A percentile compares a stretch with the other conserved stretches of the same genome.
Conservation (phyloP, 2,888 invertebrate genomes). For the Anorthoa munda region DNA sequence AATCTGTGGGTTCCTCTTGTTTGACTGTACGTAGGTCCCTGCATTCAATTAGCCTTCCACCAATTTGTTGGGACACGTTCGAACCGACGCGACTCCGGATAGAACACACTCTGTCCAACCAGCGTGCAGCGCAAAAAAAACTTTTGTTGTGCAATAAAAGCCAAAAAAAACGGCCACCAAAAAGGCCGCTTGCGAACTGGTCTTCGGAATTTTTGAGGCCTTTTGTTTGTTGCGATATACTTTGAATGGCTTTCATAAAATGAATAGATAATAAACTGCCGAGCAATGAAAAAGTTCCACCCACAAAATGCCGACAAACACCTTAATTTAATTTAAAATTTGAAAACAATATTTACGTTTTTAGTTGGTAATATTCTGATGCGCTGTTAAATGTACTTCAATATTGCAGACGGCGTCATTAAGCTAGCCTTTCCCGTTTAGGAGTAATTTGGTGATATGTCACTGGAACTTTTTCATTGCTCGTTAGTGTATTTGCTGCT, state of each 20-base stretch:
- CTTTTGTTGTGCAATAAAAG: constrained; percentile 43
- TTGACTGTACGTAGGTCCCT: constrained; percentile 40
- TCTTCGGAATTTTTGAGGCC: neutral
- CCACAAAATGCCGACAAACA: too few relatives aligned
- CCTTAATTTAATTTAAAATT: too few relatives aligned
- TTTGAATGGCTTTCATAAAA: neutral
- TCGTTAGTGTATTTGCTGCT: too few relatives aligned
- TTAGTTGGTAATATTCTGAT: too few relatives aligned
- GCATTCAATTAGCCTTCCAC: constrained; percentile 72
- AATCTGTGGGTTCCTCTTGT: neutral
- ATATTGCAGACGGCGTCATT: too few relatives aligned
- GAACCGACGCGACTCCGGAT: constrained; percentile 38
- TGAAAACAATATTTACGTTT: too few relatives aligned
- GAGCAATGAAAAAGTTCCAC: too few relatives aligned
- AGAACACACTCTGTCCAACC: constrained; percentile 47
- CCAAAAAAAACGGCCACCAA: constrained; percentile 44
- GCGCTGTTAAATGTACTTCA: too few relatives aligned
- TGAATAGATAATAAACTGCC: neutral
- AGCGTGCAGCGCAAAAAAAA: constrained; percentile 53
- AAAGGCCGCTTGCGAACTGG: constrained; percentile 19
- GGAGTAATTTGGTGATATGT: too few relatives aligned
- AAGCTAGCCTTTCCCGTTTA: too few relatives aligned
- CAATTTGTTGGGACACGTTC: constrained; percentile 66
- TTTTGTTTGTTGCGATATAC: constrained; percentile 9
- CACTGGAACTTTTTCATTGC: too few relatives aligned